A percentile compares a stretch with the other conserved stretches of the same genome.
These are phyloP conservation scores for Caenorhabditis afra DNA, from an alignment of 2,888 invertebrate genomes.

Conservation along the genomic window DNA sequence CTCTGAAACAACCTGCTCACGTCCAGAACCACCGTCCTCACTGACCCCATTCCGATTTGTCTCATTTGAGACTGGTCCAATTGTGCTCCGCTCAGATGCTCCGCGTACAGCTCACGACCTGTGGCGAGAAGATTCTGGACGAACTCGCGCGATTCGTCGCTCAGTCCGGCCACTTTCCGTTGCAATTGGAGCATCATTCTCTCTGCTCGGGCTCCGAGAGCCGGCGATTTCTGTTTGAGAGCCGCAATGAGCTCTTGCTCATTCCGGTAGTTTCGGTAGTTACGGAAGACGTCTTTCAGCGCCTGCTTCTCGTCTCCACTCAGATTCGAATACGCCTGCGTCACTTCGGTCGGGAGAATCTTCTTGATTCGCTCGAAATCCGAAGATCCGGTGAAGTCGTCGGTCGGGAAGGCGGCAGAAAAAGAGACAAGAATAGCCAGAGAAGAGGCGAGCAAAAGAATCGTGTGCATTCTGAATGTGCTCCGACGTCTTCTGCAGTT, in stretches of 20 bases:
- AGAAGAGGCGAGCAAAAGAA: neutral
- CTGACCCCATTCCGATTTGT: constrained; percentile 39
- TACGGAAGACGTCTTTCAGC: constrained; percentile 45
- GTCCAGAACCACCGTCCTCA: neutral
- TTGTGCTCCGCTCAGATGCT: constrained; percentile 30
- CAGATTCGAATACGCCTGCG: constrained; percentile 36
- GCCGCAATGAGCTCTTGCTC: constrained; percentile 34
- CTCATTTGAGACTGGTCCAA: constrained; percentile 21
- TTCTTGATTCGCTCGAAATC: constrained; percentile 21
- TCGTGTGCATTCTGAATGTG: constrained; percentile 7
- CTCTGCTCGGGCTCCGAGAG: constrained; percentile 54
- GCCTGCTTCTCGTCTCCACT: constrained; percentile 29
- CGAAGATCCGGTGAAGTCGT: neutral
- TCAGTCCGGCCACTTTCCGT: constrained; percentile 41
- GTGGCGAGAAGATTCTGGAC: constrained; percentile 22
- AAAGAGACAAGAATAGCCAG: constrained; percentile 1
- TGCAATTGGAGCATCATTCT: constrained; percentile 27
- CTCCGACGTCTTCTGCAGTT: neutral
- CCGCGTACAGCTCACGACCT: constrained; percentile 32
- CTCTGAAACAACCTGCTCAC: constrained; percentile 17
- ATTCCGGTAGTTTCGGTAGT: constrained; percentile 26
- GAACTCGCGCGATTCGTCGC: constrained; percentile 43
- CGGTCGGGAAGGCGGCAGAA: constrained; percentile 16
- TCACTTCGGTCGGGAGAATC: constrained; percentile 40
- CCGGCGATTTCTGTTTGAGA: constrained; percentile 44